Conservation (phyloP, 2,113 vertebrate species). For the Clinocottus analis region DNA sequence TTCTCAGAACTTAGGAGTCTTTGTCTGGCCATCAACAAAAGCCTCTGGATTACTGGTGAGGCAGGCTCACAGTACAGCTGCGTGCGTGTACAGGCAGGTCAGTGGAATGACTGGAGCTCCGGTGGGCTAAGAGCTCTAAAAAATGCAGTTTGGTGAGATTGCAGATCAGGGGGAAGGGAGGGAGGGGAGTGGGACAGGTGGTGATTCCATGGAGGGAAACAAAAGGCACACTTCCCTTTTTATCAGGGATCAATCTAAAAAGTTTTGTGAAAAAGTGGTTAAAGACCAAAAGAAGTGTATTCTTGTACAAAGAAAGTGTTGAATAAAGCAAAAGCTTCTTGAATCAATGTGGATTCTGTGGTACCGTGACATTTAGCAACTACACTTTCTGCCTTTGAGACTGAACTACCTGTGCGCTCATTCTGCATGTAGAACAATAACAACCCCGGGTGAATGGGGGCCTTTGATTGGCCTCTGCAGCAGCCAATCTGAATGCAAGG, state of each 20-base stretch:
- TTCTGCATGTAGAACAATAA: conserved; percentile 62
- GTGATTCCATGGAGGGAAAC: conserved; percentile 63
- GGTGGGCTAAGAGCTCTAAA: conserved; percentile 79
- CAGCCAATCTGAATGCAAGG: conserved; percentile 74
- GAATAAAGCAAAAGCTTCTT: not conserved
- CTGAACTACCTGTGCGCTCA: conserved; percentile 54
- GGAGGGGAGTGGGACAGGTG: conserved; percentile 46
- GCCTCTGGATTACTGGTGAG: conserved; percentile 73
- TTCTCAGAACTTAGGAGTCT: conserved; percentile 71
- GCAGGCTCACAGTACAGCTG: conserved; percentile 74
- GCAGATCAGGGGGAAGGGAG: conserved; percentile 62
- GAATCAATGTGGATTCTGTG: not conserved
- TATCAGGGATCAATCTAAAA: conserved; percentile 21
- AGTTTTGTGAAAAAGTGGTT: not conserved
- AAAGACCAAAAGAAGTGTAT: not conserved
- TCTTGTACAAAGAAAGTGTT: not conserved
- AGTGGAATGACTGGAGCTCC: conserved; percentile 78
- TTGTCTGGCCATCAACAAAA: conserved; percentile 79
- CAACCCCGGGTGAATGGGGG: conserved; percentile 45
- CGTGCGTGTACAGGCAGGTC: conserved; percentile 81
- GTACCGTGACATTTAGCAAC: conserved; percentile 38
- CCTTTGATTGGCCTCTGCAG: conserved; percentile 66
- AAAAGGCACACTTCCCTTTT: conserved; percentile 60
- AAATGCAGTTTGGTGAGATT: conserved; percentile 86
- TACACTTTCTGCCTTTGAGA: conserved; percentile 40